Evolutionary conservation across 2,797 vertebrate species (phyloP).

Genomic region (Anniella stebbinsi): DNA sequence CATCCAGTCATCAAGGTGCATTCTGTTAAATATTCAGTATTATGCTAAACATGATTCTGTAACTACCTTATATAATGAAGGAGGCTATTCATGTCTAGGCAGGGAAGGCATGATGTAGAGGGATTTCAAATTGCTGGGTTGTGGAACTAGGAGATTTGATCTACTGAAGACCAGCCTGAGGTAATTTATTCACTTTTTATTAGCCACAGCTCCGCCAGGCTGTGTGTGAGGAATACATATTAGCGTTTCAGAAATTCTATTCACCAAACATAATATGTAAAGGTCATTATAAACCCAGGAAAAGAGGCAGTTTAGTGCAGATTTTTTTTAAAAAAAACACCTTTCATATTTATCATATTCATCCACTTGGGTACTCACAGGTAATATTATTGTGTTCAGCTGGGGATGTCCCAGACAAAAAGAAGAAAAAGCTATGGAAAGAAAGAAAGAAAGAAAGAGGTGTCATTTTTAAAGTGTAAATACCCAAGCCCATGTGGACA

Average conservation of each 20-base stretch:
- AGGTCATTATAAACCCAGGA: background rate
- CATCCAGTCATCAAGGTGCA: background rate
- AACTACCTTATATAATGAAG: constrained; percentile 8
- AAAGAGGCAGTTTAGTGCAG: background rate
- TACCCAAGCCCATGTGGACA: background rate
- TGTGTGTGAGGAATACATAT: background rate
- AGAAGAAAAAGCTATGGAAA: background rate
- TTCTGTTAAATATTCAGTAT: constrained; percentile 22
- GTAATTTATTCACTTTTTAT: constrained; percentile 31
- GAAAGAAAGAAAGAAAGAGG: background rate
- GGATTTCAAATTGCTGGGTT: constrained; percentile 12
- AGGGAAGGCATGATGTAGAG: constrained; percentile 1
- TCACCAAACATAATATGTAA: constrained; percentile 22
- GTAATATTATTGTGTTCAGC: constrained; percentile 22
- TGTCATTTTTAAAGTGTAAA: background rate
- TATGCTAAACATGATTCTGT: constrained; percentile 22
- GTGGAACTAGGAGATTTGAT: constrained; percentile 30
- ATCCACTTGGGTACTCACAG: background rate
- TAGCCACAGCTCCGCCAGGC: background rate
- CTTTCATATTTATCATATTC: background rate
- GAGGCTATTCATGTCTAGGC: constrained; percentile 11
- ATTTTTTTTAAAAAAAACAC: background rate
- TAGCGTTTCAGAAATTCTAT: constrained; percentile 22
- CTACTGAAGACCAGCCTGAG: constrained; percentile 7
- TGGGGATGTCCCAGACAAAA: background rate